Percentiles rank a stretch among this genome's conserved stretches.
These are phyloP conservation scores for Coenonympha glycerion DNA, from an alignment of 2,888 invertebrate genomes.

Conservation along the genomic window DNA sequence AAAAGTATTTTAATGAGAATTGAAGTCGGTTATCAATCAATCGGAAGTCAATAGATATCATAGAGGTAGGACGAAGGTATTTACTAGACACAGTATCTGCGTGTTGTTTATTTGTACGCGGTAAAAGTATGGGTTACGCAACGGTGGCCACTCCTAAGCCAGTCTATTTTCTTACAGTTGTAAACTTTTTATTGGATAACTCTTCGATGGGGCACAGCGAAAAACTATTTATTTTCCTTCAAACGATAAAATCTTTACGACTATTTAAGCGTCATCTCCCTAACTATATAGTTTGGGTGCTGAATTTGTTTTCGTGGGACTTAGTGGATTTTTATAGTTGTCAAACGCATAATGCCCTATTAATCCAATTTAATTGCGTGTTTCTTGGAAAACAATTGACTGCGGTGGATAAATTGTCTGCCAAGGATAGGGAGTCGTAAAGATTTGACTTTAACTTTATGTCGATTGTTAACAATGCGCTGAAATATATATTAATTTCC, in stretches of 20 bases:
- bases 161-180: conserved; percentile 54
- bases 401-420: conserved; percentile 49
- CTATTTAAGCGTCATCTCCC: conserved; percentile 61
- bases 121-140: conserved; percentile 31
- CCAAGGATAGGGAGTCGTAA: conserved; percentile 32
- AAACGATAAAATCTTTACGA: conserved; percentile 63
- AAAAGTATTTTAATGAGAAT: no score
- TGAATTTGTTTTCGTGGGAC: conserved; percentile 31
- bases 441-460: conserved; percentile 47
- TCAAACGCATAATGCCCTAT: conserved; percentile 33
- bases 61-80: background rate
- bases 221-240: conserved; percentile 70
- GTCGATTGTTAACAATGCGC: conserved; percentile 15
- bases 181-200: conserved; percentile 63
- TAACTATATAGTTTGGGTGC: conserved; percentile 31
- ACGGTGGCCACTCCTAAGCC: conserved; percentile 33
- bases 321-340: conserved; percentile 35
- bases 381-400: conserved; percentile 44
- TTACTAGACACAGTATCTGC: background rate
- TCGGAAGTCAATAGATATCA: no score
- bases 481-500: conserved; percentile 18
- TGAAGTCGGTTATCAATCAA: no score
- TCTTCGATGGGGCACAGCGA: conserved; percentile 55
- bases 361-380: conserved; percentile 32
- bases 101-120: conserved; percentile 22